Evolutionary conservation across 2,113 vertebrate species (phyloP), one percentile per base, ranked within the genome.

Genomic region (Nibea albiflora): DNA sequence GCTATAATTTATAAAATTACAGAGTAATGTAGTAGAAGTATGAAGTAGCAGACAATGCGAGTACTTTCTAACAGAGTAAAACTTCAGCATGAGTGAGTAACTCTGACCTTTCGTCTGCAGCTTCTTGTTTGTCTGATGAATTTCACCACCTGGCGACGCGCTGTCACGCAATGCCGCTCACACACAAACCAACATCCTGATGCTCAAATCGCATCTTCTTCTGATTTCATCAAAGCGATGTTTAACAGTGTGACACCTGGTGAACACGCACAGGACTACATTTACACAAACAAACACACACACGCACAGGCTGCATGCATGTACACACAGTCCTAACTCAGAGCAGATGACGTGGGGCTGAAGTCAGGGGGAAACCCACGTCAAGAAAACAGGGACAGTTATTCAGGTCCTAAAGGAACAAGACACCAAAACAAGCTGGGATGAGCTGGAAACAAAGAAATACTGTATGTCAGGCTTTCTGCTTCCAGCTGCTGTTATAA

Each of bases 371-470:
- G 53, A 31, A 44, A 28, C 31, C 9, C 14, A 39, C n/a, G 22
- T 52, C 61, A 73, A 67, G 47, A 42, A n/a, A 56, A 39, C 60
- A 24, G 62, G 56, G 73, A 77, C 73, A 26, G 73, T 53, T 50
- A 24, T 17, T 60, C 11, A 5, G 62, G 26, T 85, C 72, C 76
- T 76, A 76, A 76, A 83, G 83, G 57, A 62, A 83, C 72, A 65
- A 42, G 80, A 83, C 61, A 76, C 49, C 74, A 63, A 71, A 74
- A 81, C 69, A 79, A 61, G 42, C 64, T 63, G 75, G 56, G 83
- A 66, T 16, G 46, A 83, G 65, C 50, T 62, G 70, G 47, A 88
- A 88, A 82, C 82, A 61, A 24, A 4, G 60, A 72, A 74, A 76
- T 26, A 7, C 31, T 35, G 31, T 31, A 35, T 47, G 50, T 54